Base-by-base conservation (phyloP, 2,888 invertebrate genomes). In the Pyrochroa serraticornis region DNA sequence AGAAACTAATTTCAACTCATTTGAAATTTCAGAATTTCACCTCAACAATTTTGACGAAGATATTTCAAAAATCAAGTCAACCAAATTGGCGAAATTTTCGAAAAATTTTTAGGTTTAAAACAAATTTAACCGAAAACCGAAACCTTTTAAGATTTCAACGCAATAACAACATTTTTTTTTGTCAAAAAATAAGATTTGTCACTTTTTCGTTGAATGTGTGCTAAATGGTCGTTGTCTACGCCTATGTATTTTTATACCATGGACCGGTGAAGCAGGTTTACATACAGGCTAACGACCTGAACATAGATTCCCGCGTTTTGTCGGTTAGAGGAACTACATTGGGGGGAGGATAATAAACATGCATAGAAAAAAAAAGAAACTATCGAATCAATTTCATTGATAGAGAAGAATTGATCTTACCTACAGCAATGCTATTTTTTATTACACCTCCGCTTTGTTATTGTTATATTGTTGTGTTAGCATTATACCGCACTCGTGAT, bases 251-350 rank as follows among this genome's bases (percentile, higher is more conserved):
- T 65, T 66, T 66, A 68, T 66, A 65, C 66, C 67, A 60, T 69
- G 70, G 70, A 72, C 71, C 71, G 71, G 71, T 69, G 72, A 67
- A 72, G 72, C 74, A 74, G 74, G 74, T 74, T 74, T 71, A 69
- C 67, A 63, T 70, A 62, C 67, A 66, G 73, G 72, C 71, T 71
- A 74, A 74, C 71, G 74, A 74, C 74, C 72, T 67, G 69, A 64
- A 68, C 70, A 69, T 69, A 71, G 69, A 73, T 70, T 73, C 71
- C 66, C 70, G 70, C 69, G 70, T 71, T 22, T 73, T 72, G 71
- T 72, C 71, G 71, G 71, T 73, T 73, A 72, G 66, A 71, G 70
- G 69, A 71, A 70, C 70, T 68, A 62, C 62, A 54, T 67, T 60
- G 58, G 62, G 60, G 67, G 65, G 63, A 51, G 38, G 39, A 50